Evolutionary conservation across 1,140 invertebrate genomes (phyloP).

Genomic region (Papilio helenus): DNA sequence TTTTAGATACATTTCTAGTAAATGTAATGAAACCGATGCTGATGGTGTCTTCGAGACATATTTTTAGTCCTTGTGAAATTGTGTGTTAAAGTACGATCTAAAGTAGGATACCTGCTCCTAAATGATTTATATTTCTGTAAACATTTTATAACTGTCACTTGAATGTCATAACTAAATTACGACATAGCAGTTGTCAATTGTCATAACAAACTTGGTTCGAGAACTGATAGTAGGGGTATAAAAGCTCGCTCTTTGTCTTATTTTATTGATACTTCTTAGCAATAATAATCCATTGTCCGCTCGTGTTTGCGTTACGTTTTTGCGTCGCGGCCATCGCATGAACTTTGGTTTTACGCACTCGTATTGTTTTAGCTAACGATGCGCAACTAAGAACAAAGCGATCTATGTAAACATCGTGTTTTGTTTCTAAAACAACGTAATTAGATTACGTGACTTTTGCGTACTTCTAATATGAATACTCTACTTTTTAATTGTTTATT

Average conservation of each 20-base stretch:
- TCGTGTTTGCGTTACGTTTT: conserved; percentile 42
- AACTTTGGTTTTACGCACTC: conserved; percentile 42
- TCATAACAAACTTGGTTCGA: not conserved
- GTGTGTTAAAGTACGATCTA: no score
- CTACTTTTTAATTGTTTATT: not conserved
- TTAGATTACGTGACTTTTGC: conserved; percentile 4
- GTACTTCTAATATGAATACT: not conserved
- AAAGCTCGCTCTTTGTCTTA: conserved; percentile 40
- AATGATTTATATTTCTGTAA: no score
- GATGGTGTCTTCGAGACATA: no score
- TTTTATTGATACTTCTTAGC: conserved; percentile 43
- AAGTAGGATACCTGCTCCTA: no score
- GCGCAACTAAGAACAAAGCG: conserved; percentile 20
- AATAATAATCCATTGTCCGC: conserved; percentile 47
- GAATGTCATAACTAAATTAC: no score
- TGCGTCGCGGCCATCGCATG: conserved; percentile 34
- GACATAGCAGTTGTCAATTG: no score
- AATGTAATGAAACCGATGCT: no score
- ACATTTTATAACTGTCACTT: no score
- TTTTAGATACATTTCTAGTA: no score
- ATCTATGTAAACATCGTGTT: conserved; percentile 13
- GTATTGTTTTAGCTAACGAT: conserved; percentile 36
- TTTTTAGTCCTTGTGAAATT: no score
- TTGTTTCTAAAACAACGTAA: not conserved
- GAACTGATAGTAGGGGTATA: conserved; percentile 4